Base-by-base conservation (phyloP, 2,797 vertebrate genomes). In the Premnoplex brunnescens region DNA sequence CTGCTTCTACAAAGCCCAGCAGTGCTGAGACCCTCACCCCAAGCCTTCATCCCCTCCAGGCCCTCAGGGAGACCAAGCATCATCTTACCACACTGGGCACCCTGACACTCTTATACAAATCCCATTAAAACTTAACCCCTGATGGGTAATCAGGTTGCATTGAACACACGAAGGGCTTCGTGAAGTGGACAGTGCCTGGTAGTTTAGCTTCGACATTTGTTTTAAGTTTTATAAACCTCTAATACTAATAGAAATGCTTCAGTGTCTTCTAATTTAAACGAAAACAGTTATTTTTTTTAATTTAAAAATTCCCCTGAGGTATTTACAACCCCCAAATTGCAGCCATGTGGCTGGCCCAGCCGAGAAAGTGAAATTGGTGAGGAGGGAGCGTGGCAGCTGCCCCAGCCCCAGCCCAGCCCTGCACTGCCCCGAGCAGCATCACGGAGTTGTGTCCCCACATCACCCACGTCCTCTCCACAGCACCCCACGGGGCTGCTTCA, bases 311-410 rank as follows among this genome's bases (percentile, higher is more conserved):
- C 89, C 93, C 95, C 48, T 24, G 93, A 85, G 91, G 85, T 94
- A 92, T 93, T 95, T 92, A 96, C 87, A 91, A 63, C 51, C 76
- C 95, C 91, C 79, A 92, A 88, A 92, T 90, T 84, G 56, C 93
- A 97, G 95, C 85, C 95, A 94, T 84, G 91, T 91, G 94, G 86
- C 90, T 11, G 0, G 78, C 67, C 74, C 78, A 69, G 88, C 92
- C 2, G 27, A 89, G 82, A 92, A 94, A 92, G 89, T 91, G 91
- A 89, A 94, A 92, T 4, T 0, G 1, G 66, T 74, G 69, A 76
- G 87, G 76, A 85, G 64, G 36, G 43, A 85, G 73, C 2, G 0
- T 52, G 79, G 80, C 4, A 19, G 69, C 68, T 4, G 1, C 60
- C 77, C 73, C 2, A 1, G 67, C 49, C 63, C 4, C 2, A 75